Conservation (phyloP, 1,140 invertebrate genomes). For the Drosophila mauritiana region DNA sequence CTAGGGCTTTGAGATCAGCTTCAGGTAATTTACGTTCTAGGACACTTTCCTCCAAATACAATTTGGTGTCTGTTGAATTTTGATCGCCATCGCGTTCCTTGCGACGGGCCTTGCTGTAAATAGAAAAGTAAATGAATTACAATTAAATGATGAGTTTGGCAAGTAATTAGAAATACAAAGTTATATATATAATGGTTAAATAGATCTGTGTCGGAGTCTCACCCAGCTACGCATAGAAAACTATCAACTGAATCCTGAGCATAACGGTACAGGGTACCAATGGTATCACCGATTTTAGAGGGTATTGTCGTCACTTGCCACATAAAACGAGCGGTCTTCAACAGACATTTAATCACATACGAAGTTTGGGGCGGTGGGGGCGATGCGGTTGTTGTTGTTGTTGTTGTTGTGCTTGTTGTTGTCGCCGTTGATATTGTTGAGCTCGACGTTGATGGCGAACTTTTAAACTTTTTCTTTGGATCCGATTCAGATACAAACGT, state of each 20-base stretch:
- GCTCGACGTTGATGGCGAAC: constrained; percentile 21
- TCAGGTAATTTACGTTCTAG: constrained; percentile 96
- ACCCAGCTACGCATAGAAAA: constrained; percentile 84
- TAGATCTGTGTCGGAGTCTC: constrained; percentile 43
- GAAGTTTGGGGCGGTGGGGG: constrained; percentile 41
- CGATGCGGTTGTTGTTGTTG: constrained; percentile 15
- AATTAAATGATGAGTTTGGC: constrained; percentile 2
- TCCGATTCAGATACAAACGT: constrained; percentile 38
- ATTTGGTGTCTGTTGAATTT: constrained; percentile 93
- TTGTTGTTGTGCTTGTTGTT: constrained; percentile 21
- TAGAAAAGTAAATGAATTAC: constrained; percentile 13
- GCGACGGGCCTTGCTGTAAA: constrained; percentile 96
- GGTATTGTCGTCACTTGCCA: constrained; percentile 84
- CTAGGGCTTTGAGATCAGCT: constrained; percentile 95
- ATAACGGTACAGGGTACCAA: constrained; percentile 81
- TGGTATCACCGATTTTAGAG: constrained; percentile 80
- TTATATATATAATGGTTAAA: background rate
- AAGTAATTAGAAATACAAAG: too few relatives aligned
- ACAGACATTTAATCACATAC: constrained; percentile 82
- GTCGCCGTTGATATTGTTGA: constrained; percentile 21
- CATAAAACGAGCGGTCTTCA: constrained; percentile 83
- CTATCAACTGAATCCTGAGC: constrained; percentile 81
- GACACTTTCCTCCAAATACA: constrained; percentile 97
- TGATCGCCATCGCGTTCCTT: constrained; percentile 96
- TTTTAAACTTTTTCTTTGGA: constrained; percentile 31